Base-by-base conservation (phyloP, 2,888 invertebrate species). In the Hermaeophaga mercurialis region DNA sequence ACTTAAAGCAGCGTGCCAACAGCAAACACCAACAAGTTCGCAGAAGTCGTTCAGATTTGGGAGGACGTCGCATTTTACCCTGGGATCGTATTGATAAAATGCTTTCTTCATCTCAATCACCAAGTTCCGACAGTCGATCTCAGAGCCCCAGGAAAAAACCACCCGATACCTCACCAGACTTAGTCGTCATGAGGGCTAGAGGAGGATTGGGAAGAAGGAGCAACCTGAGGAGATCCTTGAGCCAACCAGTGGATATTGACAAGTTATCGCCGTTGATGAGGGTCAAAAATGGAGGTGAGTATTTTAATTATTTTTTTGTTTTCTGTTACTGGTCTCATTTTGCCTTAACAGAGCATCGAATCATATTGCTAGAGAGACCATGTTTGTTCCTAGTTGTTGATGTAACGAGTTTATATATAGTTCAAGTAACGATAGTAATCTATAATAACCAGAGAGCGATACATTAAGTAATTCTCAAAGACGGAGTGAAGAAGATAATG, bases 201-300 rank as follows among this genome's bases (percentile, higher is more conserved):
- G 78, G 24, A 17, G 59, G 53, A 8, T 59, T 62, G 9, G 59
- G 58, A 6, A 55, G 63, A 7, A 64, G 73, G 38, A 74, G 75
- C 2, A 74, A 75, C 45, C 67, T 78, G 33, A 66, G 78, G 36
- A 62, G 88, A 60, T 88, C 88, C n/a, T 79, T 87, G 39, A 88
- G 88, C 72, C 88, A 88, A 70, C 88, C 88, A 58, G 74, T 84
- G 66, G 84, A 84, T 70, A 81, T 84, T 66, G 83, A 83, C 71
- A 82, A 82, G 72, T 73, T 83, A 63, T 82, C 82, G 52, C 82
- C 83, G 11, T 68, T 82, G 59, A 80, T 82, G 79, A 77, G 80
- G 68, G 77, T 80, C 55, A 81, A 80, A 77, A 78, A 80, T 56
- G 73, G 78, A 74, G 81, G 81, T 81, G 69, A 70, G 63, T 53